These are phyloP conservation scores for Corynorhinus townsendii DNA, from an alignment of 2,113 vertebrate species.

Conservation along the genomic window DNA sequence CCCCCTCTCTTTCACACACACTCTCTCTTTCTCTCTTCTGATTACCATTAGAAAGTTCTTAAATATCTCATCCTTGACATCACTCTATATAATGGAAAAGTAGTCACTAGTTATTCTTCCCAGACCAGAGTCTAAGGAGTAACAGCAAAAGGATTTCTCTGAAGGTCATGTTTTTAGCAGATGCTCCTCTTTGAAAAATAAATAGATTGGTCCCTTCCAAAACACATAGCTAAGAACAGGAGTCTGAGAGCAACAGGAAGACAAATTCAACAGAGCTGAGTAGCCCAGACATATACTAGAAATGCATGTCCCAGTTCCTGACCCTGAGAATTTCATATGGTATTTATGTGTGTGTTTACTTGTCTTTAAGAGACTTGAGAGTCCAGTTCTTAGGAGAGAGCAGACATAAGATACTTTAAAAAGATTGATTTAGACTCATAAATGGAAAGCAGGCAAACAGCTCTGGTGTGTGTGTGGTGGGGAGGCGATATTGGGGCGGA, in stretches of 20 bases:
- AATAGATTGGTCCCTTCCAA: not conserved
- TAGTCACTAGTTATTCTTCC: not conserved
- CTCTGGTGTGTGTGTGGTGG: no score
- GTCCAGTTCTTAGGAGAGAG: not conserved
- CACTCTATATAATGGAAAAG: not conserved
- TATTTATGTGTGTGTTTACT: not conserved
- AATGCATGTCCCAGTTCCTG: not conserved
- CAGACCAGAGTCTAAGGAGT: not conserved
- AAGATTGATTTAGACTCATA: not conserved
- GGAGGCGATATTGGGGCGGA: no score
- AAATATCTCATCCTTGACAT: not conserved
- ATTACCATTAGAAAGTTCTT: not conserved
- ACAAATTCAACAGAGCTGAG: not conserved
- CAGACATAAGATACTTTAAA: not conserved
- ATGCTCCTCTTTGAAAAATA: not conserved
- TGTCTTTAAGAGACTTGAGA: not conserved
- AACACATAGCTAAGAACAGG: not conserved
- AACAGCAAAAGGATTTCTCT: not conserved
- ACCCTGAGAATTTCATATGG: not conserved
- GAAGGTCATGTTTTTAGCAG: not conserved
- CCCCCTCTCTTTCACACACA: no score
- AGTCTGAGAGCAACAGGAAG: not conserved
- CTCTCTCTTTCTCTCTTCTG: not conserved
- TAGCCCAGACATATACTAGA: not conserved
- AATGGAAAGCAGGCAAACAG: no score